phyloP scores from a whole-genome alignment of 1,140 invertebrate species.

The Drosophila kepulauana region DNA sequence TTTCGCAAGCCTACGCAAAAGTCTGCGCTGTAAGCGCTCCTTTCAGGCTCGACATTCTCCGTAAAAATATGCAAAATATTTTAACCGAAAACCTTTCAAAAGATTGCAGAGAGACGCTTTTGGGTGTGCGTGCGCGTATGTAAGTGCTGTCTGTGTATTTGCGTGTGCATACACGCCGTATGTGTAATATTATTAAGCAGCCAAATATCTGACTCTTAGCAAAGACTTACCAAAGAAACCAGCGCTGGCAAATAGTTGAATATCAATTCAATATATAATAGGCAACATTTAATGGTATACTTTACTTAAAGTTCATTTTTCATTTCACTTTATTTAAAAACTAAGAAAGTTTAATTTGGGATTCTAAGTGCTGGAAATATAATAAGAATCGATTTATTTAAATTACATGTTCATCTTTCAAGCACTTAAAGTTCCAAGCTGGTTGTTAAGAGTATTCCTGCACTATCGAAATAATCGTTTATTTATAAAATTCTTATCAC shows the following conservation, averaged over 20 bases:
- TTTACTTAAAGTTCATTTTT: not conserved
- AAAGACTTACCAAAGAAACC: conserved; percentile 9
- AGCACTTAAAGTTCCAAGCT: not conserved
- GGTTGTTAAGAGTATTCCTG: not conserved
- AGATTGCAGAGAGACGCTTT: conserved; percentile 60
- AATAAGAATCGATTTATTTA: too few relatives aligned
- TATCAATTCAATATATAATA: not conserved
- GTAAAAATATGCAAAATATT: conserved; percentile 81
- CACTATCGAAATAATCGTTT: not conserved
- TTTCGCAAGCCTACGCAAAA: conserved; percentile 1
- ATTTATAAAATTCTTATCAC: not conserved
- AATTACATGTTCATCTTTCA: too few relatives aligned
- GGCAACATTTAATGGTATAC: not conserved
- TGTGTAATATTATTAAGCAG: conserved; percentile 65
- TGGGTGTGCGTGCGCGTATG: conserved; percentile 31
- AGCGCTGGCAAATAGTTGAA: conserved; percentile 1
- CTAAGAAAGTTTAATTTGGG: too few relatives aligned
- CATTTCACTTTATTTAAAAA: not conserved
- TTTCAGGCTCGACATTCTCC: conserved; percentile 51
- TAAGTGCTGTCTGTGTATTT: not conserved
- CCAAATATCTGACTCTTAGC: conserved; percentile 16
- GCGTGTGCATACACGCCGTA: conserved; percentile 44
- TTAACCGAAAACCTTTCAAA: conserved; percentile 77
- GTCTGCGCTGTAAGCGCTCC: not conserved
- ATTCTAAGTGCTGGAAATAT: too few relatives aligned